Conservation (phyloP, 37 sponge, comb jelly and placozoan species). For the Axinella damicornis region DNA sequence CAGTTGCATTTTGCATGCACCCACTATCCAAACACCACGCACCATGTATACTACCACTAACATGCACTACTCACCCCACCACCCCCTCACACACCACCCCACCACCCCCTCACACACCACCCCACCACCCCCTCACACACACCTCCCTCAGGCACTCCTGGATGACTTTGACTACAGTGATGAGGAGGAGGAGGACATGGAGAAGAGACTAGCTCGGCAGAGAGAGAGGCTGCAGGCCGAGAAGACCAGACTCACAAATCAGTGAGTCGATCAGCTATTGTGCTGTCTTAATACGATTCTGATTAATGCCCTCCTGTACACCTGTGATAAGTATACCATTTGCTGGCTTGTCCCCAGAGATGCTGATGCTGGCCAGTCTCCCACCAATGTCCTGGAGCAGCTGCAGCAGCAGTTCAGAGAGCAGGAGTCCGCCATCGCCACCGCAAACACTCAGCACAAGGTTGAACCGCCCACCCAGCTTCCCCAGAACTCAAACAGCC, state of each 20-base stretch:
- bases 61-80: no score
- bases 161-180: slow-evolving; percentile 90
- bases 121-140: no score
- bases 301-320: no score
- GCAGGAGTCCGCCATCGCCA: slow-evolving; percentile 5
- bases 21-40: no score
- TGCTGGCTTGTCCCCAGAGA: not conserved
- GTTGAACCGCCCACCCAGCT: no score
- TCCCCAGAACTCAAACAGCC: no score
- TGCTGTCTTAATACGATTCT: not conserved
- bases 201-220: not conserved
- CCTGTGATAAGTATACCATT: no score
- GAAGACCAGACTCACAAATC: not conserved
- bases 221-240: not conserved
- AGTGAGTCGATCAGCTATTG: not conserved
- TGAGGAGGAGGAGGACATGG: slow-evolving; percentile 70
- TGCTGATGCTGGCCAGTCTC: not conserved
- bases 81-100: no score
- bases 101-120: no score
- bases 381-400: slow-evolving; percentile 8
- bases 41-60: no score
- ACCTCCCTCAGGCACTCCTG: slow-evolving; percentile 65
- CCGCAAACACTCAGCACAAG: not conserved
- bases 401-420: slow-evolving; percentile 29
- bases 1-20: no score